Evolutionary conservation across 2,888 invertebrate genomes (phyloP), one percentile per base, ranked within the genome.

Genomic region (Colostygia pectinataria): DNA sequence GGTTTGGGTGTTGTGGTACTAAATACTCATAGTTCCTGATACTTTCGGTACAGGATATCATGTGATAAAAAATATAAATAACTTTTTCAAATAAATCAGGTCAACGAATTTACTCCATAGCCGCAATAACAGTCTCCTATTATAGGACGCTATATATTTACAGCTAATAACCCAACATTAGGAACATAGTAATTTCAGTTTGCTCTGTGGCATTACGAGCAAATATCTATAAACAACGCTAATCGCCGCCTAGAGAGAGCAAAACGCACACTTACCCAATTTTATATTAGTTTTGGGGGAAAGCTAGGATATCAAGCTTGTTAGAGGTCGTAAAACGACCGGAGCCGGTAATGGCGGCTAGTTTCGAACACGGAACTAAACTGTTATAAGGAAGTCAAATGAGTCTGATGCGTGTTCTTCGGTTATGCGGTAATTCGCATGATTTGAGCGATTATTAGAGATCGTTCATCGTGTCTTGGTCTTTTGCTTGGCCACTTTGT

Each of bases 281-380:
- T 42, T 42, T 46, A 46, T 52, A 42, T 42, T 18, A 51, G 15
- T 41, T 45, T 31, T 33, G 41, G 41, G 15, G 37, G 28, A 24
- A 25, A 36, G 36, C 36, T 37, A 37, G 24, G 15, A 31, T 29
- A 27, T 14, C 36, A 36, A 40, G 34, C n/a, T 23, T 23, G 44
- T 40, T 45, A 37, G 24, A 14, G 36, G 28, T 13, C 23, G 18
- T 40, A 34, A 40, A 20, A 36, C 18, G 37, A 13, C 34, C 29
- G 32, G 33, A 28, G 15, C 12, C 15, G 24, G 31, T 13, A 1
- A 32, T 25, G 9, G 24, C 8, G 23, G 47, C 28, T 34, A 36
- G 28, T 40, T 13, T 24, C 9, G 8, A n/a, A 28, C 20, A 15
- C 28, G 23, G 29, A 34, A 34, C 13, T 28, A 31, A 27, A 32